These are phyloP conservation scores for Leucoraja erinaceus DNA, from an alignment of 2,113 vertebrate species.

Conservation along the genomic window DNA sequence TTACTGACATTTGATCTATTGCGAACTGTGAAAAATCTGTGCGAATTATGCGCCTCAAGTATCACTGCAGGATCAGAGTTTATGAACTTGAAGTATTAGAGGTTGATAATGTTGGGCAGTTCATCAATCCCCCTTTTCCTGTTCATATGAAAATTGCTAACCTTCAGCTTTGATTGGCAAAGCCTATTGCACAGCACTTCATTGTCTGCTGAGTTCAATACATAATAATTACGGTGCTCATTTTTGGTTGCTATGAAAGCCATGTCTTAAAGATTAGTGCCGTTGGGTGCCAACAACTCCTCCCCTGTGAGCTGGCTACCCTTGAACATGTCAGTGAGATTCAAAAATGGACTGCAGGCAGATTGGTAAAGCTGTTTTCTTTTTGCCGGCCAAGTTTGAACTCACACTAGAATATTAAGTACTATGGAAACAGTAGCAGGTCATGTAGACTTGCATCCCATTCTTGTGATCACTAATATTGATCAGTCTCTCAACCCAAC, in stretches of 20 bases:
- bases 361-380: not conserved
- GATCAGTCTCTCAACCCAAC: not conserved
- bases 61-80: not conserved
- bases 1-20: no score
- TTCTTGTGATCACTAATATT: no score
- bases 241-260: not conserved
- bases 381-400: not conserved
- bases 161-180: not conserved
- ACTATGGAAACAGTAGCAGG: not conserved
- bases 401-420: not conserved
- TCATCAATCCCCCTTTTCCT: not conserved
- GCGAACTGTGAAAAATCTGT: not conserved
- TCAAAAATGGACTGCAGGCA: not conserved
- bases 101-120: not conserved
- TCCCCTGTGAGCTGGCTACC: not conserved
- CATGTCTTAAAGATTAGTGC: conserved; percentile 1
- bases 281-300: not conserved
- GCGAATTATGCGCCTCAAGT: not conserved
- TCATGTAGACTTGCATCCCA: not conserved
- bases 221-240: conserved; percentile 20
- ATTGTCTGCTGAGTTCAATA: not conserved
- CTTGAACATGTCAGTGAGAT: not conserved
- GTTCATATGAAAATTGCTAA: not conserved
- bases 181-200: not conserved
- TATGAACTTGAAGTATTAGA: not conserved